Evolutionary conservation across 2,113 vertebrate genomes (phyloP), one percentile per base, ranked within the genome.

Genomic region (Solenodon paradoxus): DNA sequence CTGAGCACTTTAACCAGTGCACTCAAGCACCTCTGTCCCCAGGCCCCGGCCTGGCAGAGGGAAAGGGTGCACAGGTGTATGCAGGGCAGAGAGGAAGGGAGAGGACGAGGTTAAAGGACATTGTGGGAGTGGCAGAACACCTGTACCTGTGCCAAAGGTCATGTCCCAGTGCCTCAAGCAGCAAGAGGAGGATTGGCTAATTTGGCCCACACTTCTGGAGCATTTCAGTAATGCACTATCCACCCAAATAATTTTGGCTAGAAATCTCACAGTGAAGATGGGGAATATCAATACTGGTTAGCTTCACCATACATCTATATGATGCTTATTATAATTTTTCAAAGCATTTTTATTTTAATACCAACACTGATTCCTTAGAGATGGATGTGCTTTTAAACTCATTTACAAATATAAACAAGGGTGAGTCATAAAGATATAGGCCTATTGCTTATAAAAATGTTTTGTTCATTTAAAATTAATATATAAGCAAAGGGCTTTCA

Each of bases 361-460:
- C 49, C 24, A 28, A 42, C 32, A 68, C 32, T 49, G 38, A 35
- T 78, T 94, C 71, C 59, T 81, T 42, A 95, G 72, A 47, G n/a
- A 20, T 69, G 10, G 20, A 15, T 11, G 40, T 57, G 42, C 22
- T 66, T 81, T 57, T 7, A 42, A 77, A 93, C 83, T 72, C 53
- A 80, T 40, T 69, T 35, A 71, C 17, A 79, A 47, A 68, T 24
- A 9, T 3, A 75, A 9, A 30, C 3, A 64, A 28, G 22, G 12
- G 78, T 24, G n/a, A 68, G 59, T n/a, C 26, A 71, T 40, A 82
- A 72, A 94, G 51, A 82, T 35, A 75, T 0, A 66, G 47, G 6
- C 22, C 24, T 30, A 81, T 19, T 10, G 59, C 47, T 35, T 66
- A 74, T 9, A 59, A 81, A 90, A 66, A n/a, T n/a, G n/a, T 32